These are phyloP conservation scores for Drosophila affinis DNA, from an alignment of 2,888 invertebrate species.

Conservation along the genomic window DNA sequence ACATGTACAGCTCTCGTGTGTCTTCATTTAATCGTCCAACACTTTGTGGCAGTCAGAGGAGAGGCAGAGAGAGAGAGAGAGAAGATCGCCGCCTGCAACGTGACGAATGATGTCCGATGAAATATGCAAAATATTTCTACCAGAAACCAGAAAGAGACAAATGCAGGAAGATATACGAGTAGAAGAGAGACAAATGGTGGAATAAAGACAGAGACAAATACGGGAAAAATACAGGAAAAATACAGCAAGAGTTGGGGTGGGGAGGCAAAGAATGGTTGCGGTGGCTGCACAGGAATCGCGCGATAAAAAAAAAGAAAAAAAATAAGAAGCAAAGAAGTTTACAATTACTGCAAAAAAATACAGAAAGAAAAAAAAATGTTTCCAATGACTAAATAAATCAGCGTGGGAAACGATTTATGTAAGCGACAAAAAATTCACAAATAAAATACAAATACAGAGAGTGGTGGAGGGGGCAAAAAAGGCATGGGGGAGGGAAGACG, in stretches of 20 bases:
- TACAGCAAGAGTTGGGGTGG: not conserved
- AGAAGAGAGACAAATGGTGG: constrained; percentile 2
- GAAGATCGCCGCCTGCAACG: constrained; percentile 36
- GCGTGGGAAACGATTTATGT: constrained; percentile 61
- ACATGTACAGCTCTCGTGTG: constrained; percentile 13
- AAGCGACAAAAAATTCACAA: constrained; percentile 16
- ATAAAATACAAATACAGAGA: constrained; percentile 13
- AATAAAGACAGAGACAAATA: not conserved
- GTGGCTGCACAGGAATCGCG: constrained; percentile 39
- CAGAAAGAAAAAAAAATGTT: constrained; percentile 12
- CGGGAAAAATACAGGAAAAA: constrained; percentile 3
- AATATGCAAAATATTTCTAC: constrained; percentile 45
- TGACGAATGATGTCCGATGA: constrained; percentile 45
- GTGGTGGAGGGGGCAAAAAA: not conserved
- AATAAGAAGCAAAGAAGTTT: constrained; percentile 31
- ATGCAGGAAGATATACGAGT: not conserved
- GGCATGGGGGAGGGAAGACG: constrained; percentile 3
- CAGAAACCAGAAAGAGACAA: constrained; percentile 26
- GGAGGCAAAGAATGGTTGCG: constrained; percentile 28
- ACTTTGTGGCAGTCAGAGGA: constrained; percentile 19
- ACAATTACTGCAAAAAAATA: constrained; percentile 41
- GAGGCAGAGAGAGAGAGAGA: not conserved
- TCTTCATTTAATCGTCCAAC: constrained; percentile 32
- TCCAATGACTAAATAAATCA: constrained; percentile 60
- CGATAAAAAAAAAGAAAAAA: not conserved